Base-by-base conservation (phyloP, 2,113 vertebrate species). In the Acanthochromis polyacanthus region DNA sequence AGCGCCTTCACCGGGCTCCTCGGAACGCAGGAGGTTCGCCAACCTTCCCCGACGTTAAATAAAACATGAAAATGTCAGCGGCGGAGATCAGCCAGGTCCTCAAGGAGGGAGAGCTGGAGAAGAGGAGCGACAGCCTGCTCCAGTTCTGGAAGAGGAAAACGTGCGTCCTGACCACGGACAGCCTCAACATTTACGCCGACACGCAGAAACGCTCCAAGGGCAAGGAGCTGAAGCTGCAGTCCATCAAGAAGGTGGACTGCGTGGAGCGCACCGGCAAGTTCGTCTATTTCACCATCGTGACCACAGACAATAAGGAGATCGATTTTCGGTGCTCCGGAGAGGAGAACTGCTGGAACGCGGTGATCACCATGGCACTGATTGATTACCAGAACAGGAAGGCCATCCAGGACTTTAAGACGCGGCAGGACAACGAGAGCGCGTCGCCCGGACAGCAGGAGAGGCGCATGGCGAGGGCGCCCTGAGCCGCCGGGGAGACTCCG, bases 281-380 rank as follows among this genome's bases (percentile, higher is more conserved):
- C 93, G 94, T 99, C 89, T 99, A 99, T 91, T 99, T 99, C 95
- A 99, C 98, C 88, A 96, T 99, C 82, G 98, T 99, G 43, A 99
- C 98, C 86, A 97, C 95, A 12, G 96, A 98, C 92, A 93, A 95
- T 88, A 97, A 97, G 89, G 97, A 99, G 93, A 98, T 99, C 83
- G 97, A 99, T 88, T 99, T 99, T 94, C 95, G 98, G 89, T 98
- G 97, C 91, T 81, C 96, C 0, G 96, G 93, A 52, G 96, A 97
- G 89, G 93, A 95, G 28, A 96, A 95, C 95, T 95, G 96, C 93
- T 99, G 98, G 98, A 98, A 97, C 79, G 96, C 97, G 6, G 95
- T 96, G 75, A 99, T 99, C 94, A 96, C 97, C 30, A 95, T 99
- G 96, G 98, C 98, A 1, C 95, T 99, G 87, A 98, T 99, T 64